A percentile compares a stretch with the other conserved stretches of the same genome.
phyloP scores from a whole-genome alignment of 2,113 vertebrate genomes.

The Antigone vipio region DNA sequence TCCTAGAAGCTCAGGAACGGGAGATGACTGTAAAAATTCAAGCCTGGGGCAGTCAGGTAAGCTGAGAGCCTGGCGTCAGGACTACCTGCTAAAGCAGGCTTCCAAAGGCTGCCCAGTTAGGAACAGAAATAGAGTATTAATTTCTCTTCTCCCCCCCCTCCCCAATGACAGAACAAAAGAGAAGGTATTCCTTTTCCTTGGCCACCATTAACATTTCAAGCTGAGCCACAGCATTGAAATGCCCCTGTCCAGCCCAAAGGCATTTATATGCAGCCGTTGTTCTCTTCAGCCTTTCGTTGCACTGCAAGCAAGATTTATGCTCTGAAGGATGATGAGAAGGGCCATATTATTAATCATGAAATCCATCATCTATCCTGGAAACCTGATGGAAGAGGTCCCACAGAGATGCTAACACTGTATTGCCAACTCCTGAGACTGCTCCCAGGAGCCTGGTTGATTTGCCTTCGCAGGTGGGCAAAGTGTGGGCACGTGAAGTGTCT shows the following conservation, averaged over 20 bases:
- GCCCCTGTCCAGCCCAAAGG: background rate
- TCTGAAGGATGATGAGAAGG: background rate
- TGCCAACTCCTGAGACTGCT: background rate
- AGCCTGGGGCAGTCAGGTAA: background rate
- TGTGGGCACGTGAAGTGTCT: accelerated
- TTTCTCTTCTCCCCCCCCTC: background rate
- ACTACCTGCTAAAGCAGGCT: background rate
- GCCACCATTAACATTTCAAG: background rate
- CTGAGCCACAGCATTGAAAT: background rate
- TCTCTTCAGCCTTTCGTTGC: background rate
- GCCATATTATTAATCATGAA: background rate
- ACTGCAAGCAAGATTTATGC: background rate
- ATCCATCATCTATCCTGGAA: background rate
- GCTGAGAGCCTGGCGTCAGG: background rate
- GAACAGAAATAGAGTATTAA: background rate
- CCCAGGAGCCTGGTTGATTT: background rate
- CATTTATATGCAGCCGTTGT: background rate
- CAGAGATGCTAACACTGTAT: background rate
- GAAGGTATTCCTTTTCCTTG: background rate
- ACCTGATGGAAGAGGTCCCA: background rate
- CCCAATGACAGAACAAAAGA: background rate
- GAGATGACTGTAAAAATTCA: background rate
- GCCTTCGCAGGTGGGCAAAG: accelerated
- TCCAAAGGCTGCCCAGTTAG: background rate
- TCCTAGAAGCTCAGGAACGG: background rate